Evolutionary conservation across 2,888 invertebrate genomes (phyloP), one percentile per base, ranked within the genome.

Genomic region (Catocala sponsa): DNA sequence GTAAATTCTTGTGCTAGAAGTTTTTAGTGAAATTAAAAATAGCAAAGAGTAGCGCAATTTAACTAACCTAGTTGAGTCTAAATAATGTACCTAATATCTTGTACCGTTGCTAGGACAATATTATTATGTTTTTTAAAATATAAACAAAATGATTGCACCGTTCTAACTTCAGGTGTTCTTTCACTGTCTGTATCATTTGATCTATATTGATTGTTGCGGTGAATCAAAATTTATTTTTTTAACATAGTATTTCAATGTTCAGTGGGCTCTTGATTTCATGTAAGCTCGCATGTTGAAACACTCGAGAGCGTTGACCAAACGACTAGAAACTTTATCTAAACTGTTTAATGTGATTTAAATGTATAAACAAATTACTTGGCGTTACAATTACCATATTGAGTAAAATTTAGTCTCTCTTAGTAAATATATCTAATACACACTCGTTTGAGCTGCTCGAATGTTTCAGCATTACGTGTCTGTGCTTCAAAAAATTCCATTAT

Each of bases 11-110:
- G 84, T 86, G 86, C 86, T 91, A 90, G 90, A 74, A 42, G 79
- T 81, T 84, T 85, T 87, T 91, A 91, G 91, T 88, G 82, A 91
- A 93, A 93, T 92, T 91, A 89, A 80, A 74, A 70, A 91, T 91
- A 92, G 92, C 88, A 82, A 86, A 88, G 85, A 88, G 92, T 94
- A 94, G 93, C 84, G 89, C 91, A 92, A 93, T 93, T 94, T 87
- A 91, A 76, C 65, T 90, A 86, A 91, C 86, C 89, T 94, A 93
- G 93, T 90, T 91, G 89, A 91, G 86, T 91, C 91, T 89, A 83
- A 63, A 87, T 86, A 88, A 87, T 88, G 89, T 90, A 91, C 86
- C 89, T 90, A 88, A 84, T 89, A 89, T 84, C 84, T 89, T 88
- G 82, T 88, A 90, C 90, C 83, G 86, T 91, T 89, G 91, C 91